Percentiles rank a stretch among this genome's conserved stretches.
Evolutionary conservation across 1,140 invertebrate genomes (phyloP).

Genomic region (Trichonephila inaurata): DNA sequence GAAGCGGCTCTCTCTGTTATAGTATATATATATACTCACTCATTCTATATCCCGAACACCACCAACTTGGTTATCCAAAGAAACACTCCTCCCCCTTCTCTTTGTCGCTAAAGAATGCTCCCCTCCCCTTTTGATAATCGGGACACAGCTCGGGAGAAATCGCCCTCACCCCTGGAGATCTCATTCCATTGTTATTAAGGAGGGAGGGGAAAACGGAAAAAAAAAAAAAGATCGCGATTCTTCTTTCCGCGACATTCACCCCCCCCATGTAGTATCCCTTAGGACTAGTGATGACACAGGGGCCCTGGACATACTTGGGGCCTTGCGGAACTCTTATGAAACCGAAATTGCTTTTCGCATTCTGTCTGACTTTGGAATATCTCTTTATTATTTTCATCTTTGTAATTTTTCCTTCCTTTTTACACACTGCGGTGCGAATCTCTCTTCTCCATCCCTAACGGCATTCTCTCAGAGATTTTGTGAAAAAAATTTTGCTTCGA

Average conservation of each 20-base stretch:
- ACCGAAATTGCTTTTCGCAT: conserved; percentile 48
- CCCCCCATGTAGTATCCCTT: background rate
- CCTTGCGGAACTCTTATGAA: conserved; percentile 15
- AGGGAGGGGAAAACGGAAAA: background rate
- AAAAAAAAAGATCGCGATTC: conserved; percentile 35
- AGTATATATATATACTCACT: background rate
- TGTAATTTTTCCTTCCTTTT: background rate
- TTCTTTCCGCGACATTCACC: background rate
- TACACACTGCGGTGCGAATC: background rate
- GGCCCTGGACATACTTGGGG: conserved; percentile 36
- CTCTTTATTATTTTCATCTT: conserved; percentile 9
- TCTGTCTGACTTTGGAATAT: conserved; percentile 3
- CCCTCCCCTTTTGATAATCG: background rate
- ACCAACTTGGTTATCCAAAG: background rate
- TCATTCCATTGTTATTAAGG: conserved; percentile 54
- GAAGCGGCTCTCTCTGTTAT: background rate
- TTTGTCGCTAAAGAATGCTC: background rate
- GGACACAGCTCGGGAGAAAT: conserved; percentile 11
- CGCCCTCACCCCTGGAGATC: conserved; percentile 18
- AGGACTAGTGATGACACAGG: conserved; percentile 21
- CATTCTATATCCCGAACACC: background rate
- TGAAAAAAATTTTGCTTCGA: conserved; percentile 40
- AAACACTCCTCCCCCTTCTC: background rate
- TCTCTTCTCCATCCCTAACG: background rate
- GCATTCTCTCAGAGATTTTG: conserved; percentile 30